phyloP scores from a whole-genome alignment of 2,113 vertebrate genomes.

The Plestiodon gilberti region DNA sequence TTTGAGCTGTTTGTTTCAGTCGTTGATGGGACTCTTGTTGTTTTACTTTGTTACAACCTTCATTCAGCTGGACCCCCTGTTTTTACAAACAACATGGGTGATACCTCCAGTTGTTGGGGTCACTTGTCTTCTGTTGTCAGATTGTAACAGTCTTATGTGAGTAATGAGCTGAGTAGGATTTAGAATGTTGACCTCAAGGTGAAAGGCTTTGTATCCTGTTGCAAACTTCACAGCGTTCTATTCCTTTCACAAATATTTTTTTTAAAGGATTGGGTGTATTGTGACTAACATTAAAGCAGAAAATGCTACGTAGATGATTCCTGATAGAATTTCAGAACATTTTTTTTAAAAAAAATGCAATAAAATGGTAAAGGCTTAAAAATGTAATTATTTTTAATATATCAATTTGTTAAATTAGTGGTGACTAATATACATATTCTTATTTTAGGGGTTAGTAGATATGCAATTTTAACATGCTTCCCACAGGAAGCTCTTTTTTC shows the following conservation, averaged over 20 bases:
- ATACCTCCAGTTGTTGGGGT: background rate
- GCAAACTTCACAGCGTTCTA: background rate
- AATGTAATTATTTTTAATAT: background rate
- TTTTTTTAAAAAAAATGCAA: background rate
- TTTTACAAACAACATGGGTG: background rate
- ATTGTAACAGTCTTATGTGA: background rate
- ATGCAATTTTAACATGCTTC: background rate
- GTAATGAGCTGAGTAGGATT: background rate
- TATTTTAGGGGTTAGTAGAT: background rate
- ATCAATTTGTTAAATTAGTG: background rate
- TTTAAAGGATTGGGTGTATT: background rate
- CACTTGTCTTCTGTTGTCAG: rapidly evolving
- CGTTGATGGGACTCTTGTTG: background rate
- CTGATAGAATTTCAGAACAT: background rate
- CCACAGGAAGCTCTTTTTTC: too few species aligned
- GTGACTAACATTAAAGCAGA: background rate
- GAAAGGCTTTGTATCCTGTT: background rate
- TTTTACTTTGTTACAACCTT: background rate
- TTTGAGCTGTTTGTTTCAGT: background rate
- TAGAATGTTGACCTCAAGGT: background rate
- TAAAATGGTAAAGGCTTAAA: background rate
- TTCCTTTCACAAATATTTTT: background rate
- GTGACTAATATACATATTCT: background rate
- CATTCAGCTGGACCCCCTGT: background rate
- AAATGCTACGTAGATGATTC: background rate